phyloP scores from a whole-genome alignment of 2,797 vertebrate species.

The Pogoniulus pusillus region DNA sequence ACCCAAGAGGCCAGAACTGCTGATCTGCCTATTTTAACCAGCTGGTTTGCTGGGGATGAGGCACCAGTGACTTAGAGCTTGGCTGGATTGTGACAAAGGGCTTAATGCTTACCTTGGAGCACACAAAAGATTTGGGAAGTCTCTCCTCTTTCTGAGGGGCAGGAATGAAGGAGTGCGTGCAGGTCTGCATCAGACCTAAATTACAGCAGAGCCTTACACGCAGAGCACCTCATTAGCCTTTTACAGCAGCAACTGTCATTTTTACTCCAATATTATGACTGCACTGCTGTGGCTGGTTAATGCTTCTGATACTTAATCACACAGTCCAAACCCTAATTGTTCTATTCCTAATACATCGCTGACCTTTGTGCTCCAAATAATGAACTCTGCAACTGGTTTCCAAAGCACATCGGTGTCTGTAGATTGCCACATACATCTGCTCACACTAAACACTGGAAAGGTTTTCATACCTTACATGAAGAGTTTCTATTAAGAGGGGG shows the following conservation, averaged over 20 bases:
- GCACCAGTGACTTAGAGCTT: background rate
- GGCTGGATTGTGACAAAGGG: background rate
- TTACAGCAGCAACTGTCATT: conserved; percentile 59
- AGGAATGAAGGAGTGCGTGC: background rate
- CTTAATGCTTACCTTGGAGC: background rate
- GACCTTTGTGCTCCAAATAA: conserved; percentile 21
- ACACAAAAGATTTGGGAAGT: background rate
- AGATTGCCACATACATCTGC: background rate
- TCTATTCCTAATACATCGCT: background rate
- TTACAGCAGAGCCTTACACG: conserved; percentile 2
- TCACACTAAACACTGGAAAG: background rate
- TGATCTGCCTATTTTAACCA: background rate
- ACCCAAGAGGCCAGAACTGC: background rate
- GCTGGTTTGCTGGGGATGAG: background rate
- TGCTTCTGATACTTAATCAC: conserved; percentile 56
- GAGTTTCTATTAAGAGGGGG: background rate
- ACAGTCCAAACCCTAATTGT: conserved; percentile 40
- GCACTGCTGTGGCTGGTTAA: conserved; percentile 13
- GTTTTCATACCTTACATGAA: background rate
- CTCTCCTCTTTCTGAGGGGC: background rate
- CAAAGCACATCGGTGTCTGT: background rate
- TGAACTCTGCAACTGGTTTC: background rate
- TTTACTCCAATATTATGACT: conserved; percentile 58
- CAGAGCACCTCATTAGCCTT: conserved; percentile 46
- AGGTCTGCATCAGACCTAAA: background rate